Evolutionary conservation across 2,797 vertebrate species (phyloP), one percentile per base, ranked within the genome.

Genomic region (Rhodeus uyekii): DNA sequence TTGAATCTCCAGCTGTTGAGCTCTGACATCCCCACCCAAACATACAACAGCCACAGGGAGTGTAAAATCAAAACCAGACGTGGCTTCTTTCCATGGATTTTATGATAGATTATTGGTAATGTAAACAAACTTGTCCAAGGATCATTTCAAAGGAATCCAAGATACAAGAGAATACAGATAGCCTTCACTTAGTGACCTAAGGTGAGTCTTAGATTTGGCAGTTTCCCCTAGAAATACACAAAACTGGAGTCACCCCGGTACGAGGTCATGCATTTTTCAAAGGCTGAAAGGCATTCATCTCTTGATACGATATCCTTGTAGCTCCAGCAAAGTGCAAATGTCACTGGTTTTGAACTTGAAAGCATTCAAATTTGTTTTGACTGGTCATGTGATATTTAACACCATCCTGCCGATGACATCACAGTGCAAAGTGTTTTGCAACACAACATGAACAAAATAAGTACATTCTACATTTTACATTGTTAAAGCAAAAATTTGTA

Each of bases 261-360:
- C 68, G 24, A 84, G 85, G 78, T 75, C 73, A 6, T 39, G 75
- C 83, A 85, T 87, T 83, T 78, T 83, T 86, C 67, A 82, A 84
- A 89, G 80, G 68, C 67, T 85, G 76, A 61, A 82, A 74, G 85
- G 78, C 53, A 84, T 91, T 89, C 60, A 82, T 88, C 87, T 86
- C 79, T 87, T 77, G 87, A 90, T 64, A 64, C 18, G 89, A 92
- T 91, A 91, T 78, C 83, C 61, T 90, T 91, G 88, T 88, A 87
- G 76, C 84, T 81, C 44, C 36, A 63, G 84, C 48, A 73, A 42
- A 80, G 63, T 69, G 86, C 78, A 79, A 79, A 80, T 53, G 67
- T 87, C 78, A 72, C 78, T 85, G 65, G 87, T 88, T 86, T 78
- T 86, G 68, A 89, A 85, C 80, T 87, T 86, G 75, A 88, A 88